These are phyloP conservation scores for Ectemnius cavifrons DNA, from an alignment of 2,888 invertebrate species.

Conservation along the genomic window DNA sequence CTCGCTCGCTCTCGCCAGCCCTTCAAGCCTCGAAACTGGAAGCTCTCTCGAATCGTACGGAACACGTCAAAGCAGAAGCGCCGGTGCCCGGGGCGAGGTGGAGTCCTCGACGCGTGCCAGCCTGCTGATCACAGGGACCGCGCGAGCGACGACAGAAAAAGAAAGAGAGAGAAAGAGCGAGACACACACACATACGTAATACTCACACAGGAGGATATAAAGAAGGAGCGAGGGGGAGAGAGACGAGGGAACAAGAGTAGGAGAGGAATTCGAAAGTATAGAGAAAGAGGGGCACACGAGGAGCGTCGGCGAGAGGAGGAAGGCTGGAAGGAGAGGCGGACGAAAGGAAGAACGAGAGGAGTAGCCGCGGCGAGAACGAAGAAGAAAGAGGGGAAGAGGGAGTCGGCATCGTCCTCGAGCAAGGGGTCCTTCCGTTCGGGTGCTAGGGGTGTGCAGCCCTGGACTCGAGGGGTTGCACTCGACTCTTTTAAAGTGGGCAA, in stretches of 20 bases:
- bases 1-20: slow-evolving; percentile 40
- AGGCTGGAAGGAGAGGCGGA: slow-evolving; percentile 31
- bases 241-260: slow-evolving; percentile 36
- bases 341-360: slow-evolving; percentile 12
- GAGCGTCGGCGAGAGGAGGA: background rate
- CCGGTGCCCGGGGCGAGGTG: slow-evolving; percentile 74
- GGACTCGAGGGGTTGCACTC: slow-evolving; percentile 62
- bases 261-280: slow-evolving; percentile 47
- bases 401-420: slow-evolving; percentile 50
- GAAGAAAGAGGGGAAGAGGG: slow-evolving; percentile 25
- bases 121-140: slow-evolving; percentile 75
- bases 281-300: slow-evolving; percentile 17
- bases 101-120: slow-evolving; percentile 76
- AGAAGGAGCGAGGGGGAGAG: no score
- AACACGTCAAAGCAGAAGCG: slow-evolving; percentile 71
- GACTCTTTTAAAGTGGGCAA: slow-evolving; percentile 67
- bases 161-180: background rate
- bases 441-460: slow-evolving; percentile 67
- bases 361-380: slow-evolving; percentile 3
- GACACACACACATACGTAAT: no score
- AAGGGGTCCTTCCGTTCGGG: slow-evolving; percentile 68
- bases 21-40: slow-evolving; percentile 49
- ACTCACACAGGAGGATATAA: no score
- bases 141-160: slow-evolving; percentile 54
- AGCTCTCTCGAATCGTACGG: slow-evolving; percentile 59